phyloP scores from a whole-genome alignment of 2,113 vertebrate genomes.

The Pongo pygmaeus region DNA sequence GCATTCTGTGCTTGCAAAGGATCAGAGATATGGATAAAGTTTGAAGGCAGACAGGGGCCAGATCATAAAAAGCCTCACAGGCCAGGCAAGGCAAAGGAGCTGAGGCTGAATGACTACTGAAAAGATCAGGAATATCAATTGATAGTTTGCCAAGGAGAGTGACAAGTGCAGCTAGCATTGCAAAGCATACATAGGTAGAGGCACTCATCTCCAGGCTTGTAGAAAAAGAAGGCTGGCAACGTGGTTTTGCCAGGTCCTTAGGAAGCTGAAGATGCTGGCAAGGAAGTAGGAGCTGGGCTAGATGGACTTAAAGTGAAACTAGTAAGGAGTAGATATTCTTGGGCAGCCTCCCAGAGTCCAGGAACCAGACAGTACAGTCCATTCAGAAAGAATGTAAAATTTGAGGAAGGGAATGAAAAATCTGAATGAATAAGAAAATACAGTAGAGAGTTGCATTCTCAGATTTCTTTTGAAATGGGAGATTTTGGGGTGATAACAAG shows the following conservation, averaged over 20 bases:
- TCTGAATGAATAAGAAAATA: background rate
- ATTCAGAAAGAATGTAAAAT: background rate
- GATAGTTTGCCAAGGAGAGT: background rate
- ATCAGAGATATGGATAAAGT: background rate
- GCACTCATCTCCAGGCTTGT: background rate
- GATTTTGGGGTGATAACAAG: background rate
- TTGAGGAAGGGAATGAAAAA: background rate
- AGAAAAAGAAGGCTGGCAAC: background rate
- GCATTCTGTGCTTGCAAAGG: background rate
- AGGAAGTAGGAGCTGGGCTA: background rate
- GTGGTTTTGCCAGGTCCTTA: background rate
- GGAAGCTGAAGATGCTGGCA: background rate
- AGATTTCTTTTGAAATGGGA: background rate
- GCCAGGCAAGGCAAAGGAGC: background rate
- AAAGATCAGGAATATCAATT: background rate
- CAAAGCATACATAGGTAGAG: fast-evolving
- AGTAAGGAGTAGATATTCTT: background rate
- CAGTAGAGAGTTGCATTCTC: background rate
- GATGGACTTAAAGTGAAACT: background rate
- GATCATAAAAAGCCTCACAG: background rate
- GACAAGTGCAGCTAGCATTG: background rate
- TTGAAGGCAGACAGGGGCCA: background rate
- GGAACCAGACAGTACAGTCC: background rate
- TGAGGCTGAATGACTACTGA: background rate
- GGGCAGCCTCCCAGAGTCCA: background rate